These are phyloP conservation scores for Salarias fasciatus DNA, from an alignment of 2,797 vertebrate genomes.

Conservation along the genomic window DNA sequence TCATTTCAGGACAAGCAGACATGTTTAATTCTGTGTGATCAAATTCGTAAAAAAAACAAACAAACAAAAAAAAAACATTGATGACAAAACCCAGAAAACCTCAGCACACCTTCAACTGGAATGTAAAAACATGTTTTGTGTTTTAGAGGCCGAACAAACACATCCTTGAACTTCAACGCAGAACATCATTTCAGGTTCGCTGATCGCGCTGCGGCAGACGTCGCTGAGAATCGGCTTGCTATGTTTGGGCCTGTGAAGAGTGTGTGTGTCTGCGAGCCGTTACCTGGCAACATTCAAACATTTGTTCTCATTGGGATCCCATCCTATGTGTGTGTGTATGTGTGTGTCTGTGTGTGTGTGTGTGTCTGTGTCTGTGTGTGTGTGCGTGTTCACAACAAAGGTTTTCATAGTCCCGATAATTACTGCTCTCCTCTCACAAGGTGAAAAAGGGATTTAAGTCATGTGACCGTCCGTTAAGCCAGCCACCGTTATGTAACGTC, in stretches of 20 bases:
- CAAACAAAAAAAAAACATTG: too few relatives aligned
- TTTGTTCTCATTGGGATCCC: conserved; percentile 57
- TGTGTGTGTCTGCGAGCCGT: conserved; percentile 62
- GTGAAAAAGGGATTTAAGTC: conserved; percentile 76
- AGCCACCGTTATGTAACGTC: conserved; percentile 64
- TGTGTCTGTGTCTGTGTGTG: not conserved
- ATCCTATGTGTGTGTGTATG: not conserved
- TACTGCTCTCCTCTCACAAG: conserved; percentile 54
- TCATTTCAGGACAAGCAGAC: too few relatives aligned
- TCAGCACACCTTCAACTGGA: too few relatives aligned
- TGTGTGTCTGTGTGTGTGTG: not conserved
- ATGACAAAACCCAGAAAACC: too few relatives aligned
- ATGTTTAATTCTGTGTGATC: too few relatives aligned
- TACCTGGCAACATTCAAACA: conserved; percentile 71
- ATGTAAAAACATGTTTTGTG: conserved; percentile 10
- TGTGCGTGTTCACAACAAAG: conserved; percentile 57
- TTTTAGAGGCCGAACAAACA: conserved; percentile 19
- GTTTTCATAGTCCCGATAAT: conserved; percentile 56
- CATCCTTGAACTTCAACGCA: conserved; percentile 56
- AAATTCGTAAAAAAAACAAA: too few relatives aligned
- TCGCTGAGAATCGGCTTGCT: conserved; percentile 58
- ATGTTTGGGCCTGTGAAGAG: conserved; percentile 56
- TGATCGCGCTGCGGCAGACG: conserved; percentile 45
- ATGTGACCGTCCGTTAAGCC: conserved; percentile 64
- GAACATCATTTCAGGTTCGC: conserved; percentile 51